Base-by-base conservation (phyloP, 2,113 vertebrate species). In the Pterocles gutturalis region DNA sequence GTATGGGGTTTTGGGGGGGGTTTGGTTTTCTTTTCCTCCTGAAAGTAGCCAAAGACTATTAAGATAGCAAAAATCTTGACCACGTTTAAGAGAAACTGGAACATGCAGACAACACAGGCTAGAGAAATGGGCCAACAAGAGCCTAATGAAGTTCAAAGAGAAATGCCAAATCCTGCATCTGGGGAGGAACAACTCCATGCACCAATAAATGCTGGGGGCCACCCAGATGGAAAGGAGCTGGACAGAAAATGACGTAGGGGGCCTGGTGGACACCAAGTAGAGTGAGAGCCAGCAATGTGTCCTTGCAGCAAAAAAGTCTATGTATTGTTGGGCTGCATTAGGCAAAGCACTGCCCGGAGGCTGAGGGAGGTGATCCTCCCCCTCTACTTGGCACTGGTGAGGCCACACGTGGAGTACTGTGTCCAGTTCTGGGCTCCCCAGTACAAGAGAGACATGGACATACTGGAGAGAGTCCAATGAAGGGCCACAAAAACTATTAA, bases 31-130 rank as follows among this genome's bases (percentile, higher is more conserved):
- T 18, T 64, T 54, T 11, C 16, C 5, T 28, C 36, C 55, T 34
- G 33, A 13, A 85, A 3, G 7, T 84, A 82, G 43, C 54, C 80
- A 90, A 89, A 90, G 49, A 62, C 80, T 83, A 94, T 64, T 76
- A 94, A 97, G 29, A 85, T 58, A 80, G 43, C 34, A 79, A 88
- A 87, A 78, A 90, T 14, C 9, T 81, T 94, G 64, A 87, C 84
- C 57, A 25, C 33, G 17, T 75, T 92, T 80, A 89, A 89, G 71
- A 76, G 69, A 96, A 90, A 90, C 38, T 14, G 33, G 85, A 53
- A 92, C 57, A 18, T 26, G 65, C 45, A 72, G 41, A 67, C 62
- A 62, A 72, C 4, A 69, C 48, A 66, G 17, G 14, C 24, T 78
- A 22, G 53, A 87, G 12, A 83, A 76, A 31, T 2, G 20, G 20